phyloP scores from a whole-genome alignment of 1,140 invertebrate species.

The Cardiocondyla obscurior region DNA sequence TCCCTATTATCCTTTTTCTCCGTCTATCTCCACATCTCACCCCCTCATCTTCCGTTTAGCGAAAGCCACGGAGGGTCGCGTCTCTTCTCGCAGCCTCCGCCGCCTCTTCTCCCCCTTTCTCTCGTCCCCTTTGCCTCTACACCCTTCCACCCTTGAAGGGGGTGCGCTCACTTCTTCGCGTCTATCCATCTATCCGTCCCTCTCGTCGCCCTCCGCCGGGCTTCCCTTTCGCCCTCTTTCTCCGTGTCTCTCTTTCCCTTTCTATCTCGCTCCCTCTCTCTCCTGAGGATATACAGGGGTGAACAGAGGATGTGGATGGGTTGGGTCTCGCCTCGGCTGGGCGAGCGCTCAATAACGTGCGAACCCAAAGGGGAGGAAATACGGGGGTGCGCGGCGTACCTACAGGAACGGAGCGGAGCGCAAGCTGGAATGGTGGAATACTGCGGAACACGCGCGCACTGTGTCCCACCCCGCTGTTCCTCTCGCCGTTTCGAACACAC shows the following conservation, averaged over 20 bases:
- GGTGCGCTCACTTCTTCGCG: slow-evolving; percentile 37
- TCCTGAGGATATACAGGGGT: slow-evolving; percentile 72
- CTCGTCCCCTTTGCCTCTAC: slow-evolving; percentile 33
- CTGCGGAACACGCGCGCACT: slow-evolving; percentile 69
- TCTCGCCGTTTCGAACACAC: background rate
- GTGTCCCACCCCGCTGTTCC: slow-evolving; percentile 15
- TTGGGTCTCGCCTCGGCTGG: slow-evolving; percentile 83
- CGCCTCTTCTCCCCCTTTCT: slow-evolving; percentile 50
- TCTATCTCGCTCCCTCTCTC: slow-evolving; percentile 57
- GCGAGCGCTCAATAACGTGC: slow-evolving; percentile 85
- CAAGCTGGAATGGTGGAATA: slow-evolving; percentile 75
- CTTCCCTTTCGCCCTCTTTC: slow-evolving; percentile 39
- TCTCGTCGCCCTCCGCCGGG: slow-evolving; percentile 29
- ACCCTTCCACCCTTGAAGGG: slow-evolving; percentile 23
- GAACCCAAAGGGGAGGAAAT: slow-evolving; percentile 83
- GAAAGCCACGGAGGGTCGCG: slow-evolving; percentile 64
- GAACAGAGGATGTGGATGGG: slow-evolving; percentile 82
- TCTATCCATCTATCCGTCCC: slow-evolving; percentile 52
- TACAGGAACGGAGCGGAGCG: slow-evolving; percentile 77
- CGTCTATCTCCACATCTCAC: slow-evolving; percentile 51
- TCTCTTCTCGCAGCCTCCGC: slow-evolving; percentile 42
- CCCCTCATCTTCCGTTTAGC: slow-evolving; percentile 62
- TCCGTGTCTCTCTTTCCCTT: slow-evolving; percentile 39
- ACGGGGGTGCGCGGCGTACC: slow-evolving; percentile 75
- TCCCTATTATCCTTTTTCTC: slow-evolving; percentile 42